Conservation (phyloP, 2,888 invertebrate genomes). For the Eupeodes latifasciatus region DNA sequence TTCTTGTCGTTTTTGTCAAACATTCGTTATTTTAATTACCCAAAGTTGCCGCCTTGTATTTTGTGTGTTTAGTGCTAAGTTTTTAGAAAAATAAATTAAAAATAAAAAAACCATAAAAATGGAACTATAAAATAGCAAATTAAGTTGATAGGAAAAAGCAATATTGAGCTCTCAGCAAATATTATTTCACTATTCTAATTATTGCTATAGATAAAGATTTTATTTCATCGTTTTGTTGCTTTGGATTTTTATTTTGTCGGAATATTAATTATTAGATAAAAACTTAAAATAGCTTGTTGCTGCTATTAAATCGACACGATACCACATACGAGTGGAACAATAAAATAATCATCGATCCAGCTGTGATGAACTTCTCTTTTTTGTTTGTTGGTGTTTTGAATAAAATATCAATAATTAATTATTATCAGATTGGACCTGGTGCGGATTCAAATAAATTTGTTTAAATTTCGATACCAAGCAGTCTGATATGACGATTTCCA, state of each 20-base stretch:
- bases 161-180: constrained; percentile 7
- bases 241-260: constrained; percentile 6
- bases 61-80: not conserved
- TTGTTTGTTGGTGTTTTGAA: not conserved
- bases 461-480: constrained; percentile 20
- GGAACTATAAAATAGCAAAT: constrained; percentile 42
- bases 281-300: not conserved
- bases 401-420: constrained; percentile 7
- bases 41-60: constrained; percentile 39
- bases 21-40: constrained; percentile 39
- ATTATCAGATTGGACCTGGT: constrained; percentile 5
- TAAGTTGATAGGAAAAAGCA: constrained; percentile 50
- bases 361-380: constrained; percentile 7
- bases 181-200: not conserved
- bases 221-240: constrained; percentile 8
- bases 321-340: not conserved
- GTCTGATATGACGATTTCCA: constrained; percentile 15
- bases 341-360: constrained; percentile 7
- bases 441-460: not conserved
- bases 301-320: not conserved
- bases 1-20: constrained; percentile 11
- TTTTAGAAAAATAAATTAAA: constrained; percentile 12
- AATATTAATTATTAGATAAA: constrained; percentile 26
- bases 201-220: not conserved
- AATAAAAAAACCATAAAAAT: not conserved